Base-by-base conservation (phyloP, 2,797 vertebrate species). In the Sparidentex hasta region DNA sequence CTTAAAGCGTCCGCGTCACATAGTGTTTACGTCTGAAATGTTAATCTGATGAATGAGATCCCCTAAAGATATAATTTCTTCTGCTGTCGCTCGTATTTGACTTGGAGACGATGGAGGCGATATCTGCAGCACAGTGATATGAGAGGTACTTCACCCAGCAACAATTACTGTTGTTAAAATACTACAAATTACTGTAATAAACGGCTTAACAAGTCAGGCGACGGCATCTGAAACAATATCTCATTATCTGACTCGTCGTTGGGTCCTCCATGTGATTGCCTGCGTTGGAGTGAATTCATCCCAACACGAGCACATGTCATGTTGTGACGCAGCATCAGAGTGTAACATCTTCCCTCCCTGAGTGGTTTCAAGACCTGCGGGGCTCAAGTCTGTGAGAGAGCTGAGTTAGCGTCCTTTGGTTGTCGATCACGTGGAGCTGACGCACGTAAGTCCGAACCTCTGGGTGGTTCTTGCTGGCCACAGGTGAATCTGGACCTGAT, bases 351-450 rank as follows among this genome's bases (percentile, higher is more conserved):
- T 85, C 58, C 63, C 54, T 78, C 72, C 57, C 74, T 50, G 76
- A 86, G 75, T 65, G 79, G 38, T 74, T 93, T 97, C 95, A 99
- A 86, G 97, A 94, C 89, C 97, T 95, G 54, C 97, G 97, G 44
- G 98, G 97, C 92, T 99, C 98, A 63, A 99, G 96, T 75, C 95
- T 94, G 74, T 98, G 97, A 82, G 98, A 99, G 90, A 99, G 96
- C 94, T 98, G 97, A 51, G 97, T 98, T 84, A 99, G 95, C 76
- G 95, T 98, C 94, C 98, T 98, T 95, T 99, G 98, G 96, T 99
- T 99, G 96, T 99, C 98, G 83, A 99, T 99, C 94, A 98, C 96
- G 74, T 94, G 96, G 92, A 99, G 96, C 92, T 98, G 98, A 76
- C 97, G 97, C 43, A 99, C 96, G 43, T 99, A 99, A 85, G 94